These are phyloP conservation scores for Chlorocebus sabaeus DNA, from an alignment of 2,113 vertebrate genomes.

Conservation along the genomic window DNA sequence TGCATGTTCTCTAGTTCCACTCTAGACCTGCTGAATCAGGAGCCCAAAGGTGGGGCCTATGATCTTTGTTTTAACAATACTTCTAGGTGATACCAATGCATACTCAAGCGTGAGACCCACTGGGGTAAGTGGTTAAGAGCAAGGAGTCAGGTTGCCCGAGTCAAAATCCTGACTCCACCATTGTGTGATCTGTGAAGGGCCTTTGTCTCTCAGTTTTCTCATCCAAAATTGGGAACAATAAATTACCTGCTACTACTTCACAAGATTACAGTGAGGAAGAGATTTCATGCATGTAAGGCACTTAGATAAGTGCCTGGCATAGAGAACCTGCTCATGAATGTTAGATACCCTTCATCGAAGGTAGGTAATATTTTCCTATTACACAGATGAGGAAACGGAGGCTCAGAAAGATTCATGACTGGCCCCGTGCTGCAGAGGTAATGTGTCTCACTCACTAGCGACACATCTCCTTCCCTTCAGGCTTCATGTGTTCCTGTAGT, in stretches of 20 bases:
- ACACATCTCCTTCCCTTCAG: neutral
- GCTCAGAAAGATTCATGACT: neutral
- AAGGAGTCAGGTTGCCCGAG: neutral
- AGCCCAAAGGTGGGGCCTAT: neutral
- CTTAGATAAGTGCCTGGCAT: neutral
- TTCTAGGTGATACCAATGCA: neutral
- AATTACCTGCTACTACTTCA: neutral
- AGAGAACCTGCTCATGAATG: neutral
- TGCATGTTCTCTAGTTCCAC: neutral
- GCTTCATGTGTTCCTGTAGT: neutral
- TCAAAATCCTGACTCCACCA: neutral
- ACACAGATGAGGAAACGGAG: neutral
- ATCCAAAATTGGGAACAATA: neutral
- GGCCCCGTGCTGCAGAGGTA: neutral
- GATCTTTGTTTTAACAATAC: neutral
- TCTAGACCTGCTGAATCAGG: neutral
- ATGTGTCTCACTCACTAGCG: neutral
- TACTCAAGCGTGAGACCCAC: neutral
- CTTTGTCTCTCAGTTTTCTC: neutral
- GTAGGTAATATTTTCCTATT: neutral
- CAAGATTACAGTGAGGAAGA: neutral
- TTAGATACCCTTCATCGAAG: neutral
- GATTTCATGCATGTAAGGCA: neutral
- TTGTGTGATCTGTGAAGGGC: neutral
- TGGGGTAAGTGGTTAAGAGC: too few relatives aligned